These are phyloP conservation scores for Apogon hyalosoma DNA, from an alignment of 2,797 vertebrate species.

Conservation along the genomic window DNA sequence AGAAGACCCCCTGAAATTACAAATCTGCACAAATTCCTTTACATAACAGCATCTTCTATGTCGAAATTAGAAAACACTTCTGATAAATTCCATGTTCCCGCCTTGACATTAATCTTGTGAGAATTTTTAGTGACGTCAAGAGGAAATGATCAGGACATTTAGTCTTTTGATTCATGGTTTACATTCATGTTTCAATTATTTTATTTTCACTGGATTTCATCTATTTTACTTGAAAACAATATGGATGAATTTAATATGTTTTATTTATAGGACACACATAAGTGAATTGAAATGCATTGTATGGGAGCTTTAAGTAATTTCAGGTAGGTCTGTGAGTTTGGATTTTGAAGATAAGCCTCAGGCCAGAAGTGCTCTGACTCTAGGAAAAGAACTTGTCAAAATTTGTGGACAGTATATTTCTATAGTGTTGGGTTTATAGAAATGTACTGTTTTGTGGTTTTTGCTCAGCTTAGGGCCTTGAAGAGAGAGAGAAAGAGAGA, in stretches of 20 bases:
- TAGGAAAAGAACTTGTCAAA: not conserved
- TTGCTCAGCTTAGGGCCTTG: constrained; percentile 30
- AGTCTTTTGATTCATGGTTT: constrained; percentile 7
- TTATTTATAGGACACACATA: too few species aligned
- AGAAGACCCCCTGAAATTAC: constrained; percentile 37
- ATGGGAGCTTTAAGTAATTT: constrained; percentile 12
- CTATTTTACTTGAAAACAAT: too few species aligned
- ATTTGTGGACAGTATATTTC: constrained; percentile 4
- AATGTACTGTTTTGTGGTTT: constrained; percentile 5
- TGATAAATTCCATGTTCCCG: constrained; percentile 26
- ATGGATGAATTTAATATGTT: too few species aligned
- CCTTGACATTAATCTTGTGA: constrained; percentile 33
- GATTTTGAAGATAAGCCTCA: constrained; percentile 9
- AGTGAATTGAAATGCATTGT: too few species aligned
- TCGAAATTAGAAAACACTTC: constrained; percentile 37
- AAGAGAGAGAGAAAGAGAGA: too few species aligned
- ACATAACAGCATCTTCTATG: constrained; percentile 31
- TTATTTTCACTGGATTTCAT: too few species aligned
- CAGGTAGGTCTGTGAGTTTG: constrained; percentile 45
- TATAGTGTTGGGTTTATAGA: not conserved
- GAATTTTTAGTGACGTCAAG: constrained; percentile 28
- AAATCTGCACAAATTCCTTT: constrained; percentile 48
- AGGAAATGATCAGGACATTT: constrained; percentile 11
- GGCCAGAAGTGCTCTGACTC: constrained; percentile 4
- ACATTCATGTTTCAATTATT: too few species aligned